Evolutionary conservation across 2,113 vertebrate genomes (phyloP).

Genomic region (Datnioides undecimradiatus): DNA sequence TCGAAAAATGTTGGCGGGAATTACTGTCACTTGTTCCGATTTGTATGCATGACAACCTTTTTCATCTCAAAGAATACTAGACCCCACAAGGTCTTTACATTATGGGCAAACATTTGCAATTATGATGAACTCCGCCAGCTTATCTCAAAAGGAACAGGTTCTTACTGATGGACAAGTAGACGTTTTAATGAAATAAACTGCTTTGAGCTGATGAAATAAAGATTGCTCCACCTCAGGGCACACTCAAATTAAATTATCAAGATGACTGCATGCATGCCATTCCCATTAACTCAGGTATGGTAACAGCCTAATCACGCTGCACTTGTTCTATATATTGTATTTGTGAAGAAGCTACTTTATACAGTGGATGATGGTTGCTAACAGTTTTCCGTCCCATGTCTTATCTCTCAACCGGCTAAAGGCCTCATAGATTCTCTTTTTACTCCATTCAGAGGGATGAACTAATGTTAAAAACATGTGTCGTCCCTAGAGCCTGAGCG

Average conservation of each 20-base stretch:
- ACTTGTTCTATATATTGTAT: slow-evolving; percentile 37
- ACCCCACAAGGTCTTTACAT: slow-evolving; percentile 81
- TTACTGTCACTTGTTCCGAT: slow-evolving; percentile 79
- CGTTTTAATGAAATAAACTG: slow-evolving; percentile 83
- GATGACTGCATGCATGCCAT: slow-evolving; percentile 72
- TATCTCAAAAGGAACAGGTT: slow-evolving; percentile 81
- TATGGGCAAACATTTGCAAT: slow-evolving; percentile 84
- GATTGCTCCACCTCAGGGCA: slow-evolving; percentile 80
- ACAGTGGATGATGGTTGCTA: slow-evolving; percentile 1
- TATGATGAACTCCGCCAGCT: slow-evolving; percentile 82
- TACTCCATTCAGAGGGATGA: slow-evolving; percentile 60
- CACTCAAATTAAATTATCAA: slow-evolving; percentile 83
- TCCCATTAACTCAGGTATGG: slow-evolving; percentile 74
- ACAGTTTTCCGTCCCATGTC: neutral
- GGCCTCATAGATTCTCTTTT: slow-evolving; percentile 40
- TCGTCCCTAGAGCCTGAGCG: slow-evolving; percentile 81
- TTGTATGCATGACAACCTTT: slow-evolving; percentile 79
- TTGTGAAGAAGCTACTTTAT: slow-evolving; percentile 33
- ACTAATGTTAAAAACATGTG: slow-evolving; percentile 89
- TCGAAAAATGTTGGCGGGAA: slow-evolving; percentile 75
- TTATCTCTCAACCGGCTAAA: slow-evolving; percentile 24
- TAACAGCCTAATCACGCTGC: slow-evolving; percentile 47
- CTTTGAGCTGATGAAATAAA: slow-evolving; percentile 82
- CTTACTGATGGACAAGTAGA: slow-evolving; percentile 79
- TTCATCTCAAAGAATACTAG: slow-evolving; percentile 76